Percentiles rank a stretch among this genome's conserved stretches.
Conservation (phyloP, 2,888 invertebrate species). For the Lochmaea capreae region DNA sequence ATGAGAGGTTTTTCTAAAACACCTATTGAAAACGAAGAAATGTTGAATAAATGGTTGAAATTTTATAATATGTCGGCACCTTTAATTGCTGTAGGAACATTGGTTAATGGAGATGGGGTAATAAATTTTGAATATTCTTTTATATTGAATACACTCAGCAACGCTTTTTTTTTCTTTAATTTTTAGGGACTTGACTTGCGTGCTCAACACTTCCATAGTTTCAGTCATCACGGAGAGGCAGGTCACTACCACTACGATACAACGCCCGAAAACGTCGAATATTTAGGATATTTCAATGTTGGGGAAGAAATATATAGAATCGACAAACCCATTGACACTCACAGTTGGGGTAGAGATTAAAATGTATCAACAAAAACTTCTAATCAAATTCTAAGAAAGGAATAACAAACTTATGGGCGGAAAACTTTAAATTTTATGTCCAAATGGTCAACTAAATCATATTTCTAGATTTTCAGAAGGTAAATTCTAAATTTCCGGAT, state of each 20-base stretch:
- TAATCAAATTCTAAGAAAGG: neutral
- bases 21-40: slow-evolving; percentile 78
- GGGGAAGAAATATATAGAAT: slow-evolving; percentile 80
- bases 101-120: slow-evolving; percentile 87
- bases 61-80: slow-evolving; percentile 93
- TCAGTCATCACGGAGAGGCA: slow-evolving; percentile 83
- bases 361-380: neutral
- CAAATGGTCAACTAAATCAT: neutral
- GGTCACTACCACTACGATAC: slow-evolving; percentile 98
- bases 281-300: slow-evolving; percentile 89
- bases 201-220: slow-evolving; percentile 96
- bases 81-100: slow-evolving; percentile 86
- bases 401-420: neutral
- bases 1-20: slow-evolving; percentile 92
- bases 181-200: slow-evolving; percentile 87
- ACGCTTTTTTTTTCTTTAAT: slow-evolving; percentile 36
- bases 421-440: neutral
- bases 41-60: slow-evolving; percentile 88
- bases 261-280: slow-evolving; percentile 87
- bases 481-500: neutral
- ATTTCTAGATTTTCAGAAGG: neutral
- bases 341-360: slow-evolving; percentile 78
- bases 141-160: too few relatives aligned
- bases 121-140: slow-evolving; percentile 11
- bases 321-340: slow-evolving; percentile 77